A percentile compares a stretch with the other conserved stretches of the same genome.
These are phyloP conservation scores for Pollachius pollachius DNA, from an alignment of 2,113 vertebrate species.

Conservation along the genomic window DNA sequence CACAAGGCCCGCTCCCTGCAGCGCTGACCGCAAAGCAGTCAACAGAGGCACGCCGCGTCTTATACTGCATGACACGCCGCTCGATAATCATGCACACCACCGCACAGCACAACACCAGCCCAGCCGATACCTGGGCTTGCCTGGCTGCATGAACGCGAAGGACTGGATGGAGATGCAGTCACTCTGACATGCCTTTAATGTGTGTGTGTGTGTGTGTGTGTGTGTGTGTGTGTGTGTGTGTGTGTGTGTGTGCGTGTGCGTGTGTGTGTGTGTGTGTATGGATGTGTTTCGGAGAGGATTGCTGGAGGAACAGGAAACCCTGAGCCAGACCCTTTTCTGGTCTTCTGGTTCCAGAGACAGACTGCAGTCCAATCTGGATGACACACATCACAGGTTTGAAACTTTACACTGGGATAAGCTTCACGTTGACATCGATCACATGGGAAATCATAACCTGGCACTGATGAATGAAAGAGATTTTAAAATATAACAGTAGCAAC, in stretches of 20 bases:
- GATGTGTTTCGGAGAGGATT: too few species aligned
- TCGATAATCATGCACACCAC: slow-evolving; percentile 77
- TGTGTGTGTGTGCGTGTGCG: neutral
- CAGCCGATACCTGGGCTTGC: slow-evolving; percentile 53
- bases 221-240: neutral
- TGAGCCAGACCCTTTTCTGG: too few species aligned
- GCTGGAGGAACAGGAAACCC: too few species aligned
- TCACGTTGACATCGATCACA: too few species aligned
- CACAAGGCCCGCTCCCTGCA: slow-evolving; percentile 76
- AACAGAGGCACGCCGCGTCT: slow-evolving; percentile 77
- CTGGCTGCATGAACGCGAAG: slow-evolving; percentile 50
- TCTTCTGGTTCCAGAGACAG: too few species aligned
- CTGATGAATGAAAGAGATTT: too few species aligned
- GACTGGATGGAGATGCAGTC: slow-evolving; percentile 44
- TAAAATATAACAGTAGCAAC: too few species aligned
- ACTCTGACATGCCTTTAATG: neutral
- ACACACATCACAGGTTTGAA: too few species aligned
- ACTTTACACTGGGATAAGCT: too few species aligned
- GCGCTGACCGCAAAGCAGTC: slow-evolving; percentile 83
- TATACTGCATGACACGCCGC: slow-evolving; percentile 75
- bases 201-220: neutral
- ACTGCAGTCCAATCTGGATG: too few species aligned
- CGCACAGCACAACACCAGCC: slow-evolving; percentile 63
- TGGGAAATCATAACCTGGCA: too few species aligned
- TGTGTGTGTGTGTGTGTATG: too few species aligned